Evolutionary conservation across 1,140 invertebrate species (phyloP).

Genomic region (Drosophila burlai): DNA sequence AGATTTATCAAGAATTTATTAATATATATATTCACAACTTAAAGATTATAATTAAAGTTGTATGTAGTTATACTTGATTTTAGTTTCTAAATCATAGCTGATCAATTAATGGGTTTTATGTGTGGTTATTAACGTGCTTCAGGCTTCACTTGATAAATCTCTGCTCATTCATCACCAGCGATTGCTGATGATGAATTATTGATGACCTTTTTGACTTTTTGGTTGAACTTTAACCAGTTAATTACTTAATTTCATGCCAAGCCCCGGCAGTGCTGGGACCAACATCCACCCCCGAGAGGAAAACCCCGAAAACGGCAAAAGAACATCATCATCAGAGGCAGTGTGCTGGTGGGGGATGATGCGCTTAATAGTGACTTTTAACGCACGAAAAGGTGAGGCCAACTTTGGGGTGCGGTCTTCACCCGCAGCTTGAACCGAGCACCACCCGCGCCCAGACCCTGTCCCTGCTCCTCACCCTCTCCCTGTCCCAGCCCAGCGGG

Average conservation of each 20-base stretch:
- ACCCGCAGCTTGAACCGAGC: neutral
- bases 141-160: conserved; percentile 45
- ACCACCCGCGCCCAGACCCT: neutral
- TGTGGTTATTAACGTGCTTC: neutral
- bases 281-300: conserved; percentile 28
- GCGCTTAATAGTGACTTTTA: conserved; percentile 74
- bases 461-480: too few species aligned
- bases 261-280: conserved; percentile 1
- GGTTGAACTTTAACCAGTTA: conserved; percentile 54
- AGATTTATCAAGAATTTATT: neutral
- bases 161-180: conserved; percentile 46
- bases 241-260: conserved; percentile 79
- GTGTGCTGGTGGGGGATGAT: conserved; percentile 17
- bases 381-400: conserved; percentile 57
- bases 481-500: conserved; percentile 4
- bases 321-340: conserved; percentile 9
- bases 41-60: too few species aligned
- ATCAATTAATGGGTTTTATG: neutral
- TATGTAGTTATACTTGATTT: too few species aligned
- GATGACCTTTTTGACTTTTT: conserved; percentile 45
- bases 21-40: neutral
- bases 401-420: conserved; percentile 52
- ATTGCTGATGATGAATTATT: conserved; percentile 16
- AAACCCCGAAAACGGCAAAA: conserved; percentile 10
- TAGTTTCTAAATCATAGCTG: too few species aligned